Evolutionary conservation across 2,797 vertebrate species (phyloP).

Genomic region (Liasis olivaceus): DNA sequence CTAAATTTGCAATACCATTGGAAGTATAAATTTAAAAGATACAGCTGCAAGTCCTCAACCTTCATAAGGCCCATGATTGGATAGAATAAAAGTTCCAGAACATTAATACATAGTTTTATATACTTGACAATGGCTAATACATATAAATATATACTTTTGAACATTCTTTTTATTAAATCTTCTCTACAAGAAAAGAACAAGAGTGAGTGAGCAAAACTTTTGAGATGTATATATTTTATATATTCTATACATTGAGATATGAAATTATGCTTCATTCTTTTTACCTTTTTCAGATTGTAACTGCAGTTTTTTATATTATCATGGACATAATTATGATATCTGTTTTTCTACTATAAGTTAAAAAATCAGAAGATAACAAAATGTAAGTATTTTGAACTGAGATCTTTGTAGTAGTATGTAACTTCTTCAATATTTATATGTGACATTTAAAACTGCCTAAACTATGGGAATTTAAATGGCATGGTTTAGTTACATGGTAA

Average conservation of each 20-base stretch:
- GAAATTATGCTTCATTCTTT: conserved; percentile 2
- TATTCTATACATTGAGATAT: neutral
- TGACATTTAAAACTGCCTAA: neutral
- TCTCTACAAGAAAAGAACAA: neutral
- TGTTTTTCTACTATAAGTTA: conserved; percentile 75
- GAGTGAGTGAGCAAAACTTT: neutral
- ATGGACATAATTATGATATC: conserved; percentile 74
- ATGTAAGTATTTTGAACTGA: conserved; percentile 49
- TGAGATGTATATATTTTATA: neutral
- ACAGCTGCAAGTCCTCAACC: neutral
- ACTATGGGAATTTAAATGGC: neutral
- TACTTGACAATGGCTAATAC: neutral
- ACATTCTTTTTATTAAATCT: neutral
- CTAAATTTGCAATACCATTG: neutral
- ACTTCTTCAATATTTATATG: neutral
- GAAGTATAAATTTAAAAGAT: neutral
- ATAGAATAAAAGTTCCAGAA: neutral
- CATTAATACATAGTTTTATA: neutral
- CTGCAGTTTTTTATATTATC: conserved; percentile 75
- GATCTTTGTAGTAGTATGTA: neutral
- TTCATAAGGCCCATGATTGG: neutral
- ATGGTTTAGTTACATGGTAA: neutral
- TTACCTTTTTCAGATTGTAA: conserved; percentile 67
- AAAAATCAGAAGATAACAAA: conserved; percentile 74
- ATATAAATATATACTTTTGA: neutral